Evolutionary conservation across 53 echinoderm and acorn worm species (phyloP).

Genomic region (Antedon mediterranea): DNA sequence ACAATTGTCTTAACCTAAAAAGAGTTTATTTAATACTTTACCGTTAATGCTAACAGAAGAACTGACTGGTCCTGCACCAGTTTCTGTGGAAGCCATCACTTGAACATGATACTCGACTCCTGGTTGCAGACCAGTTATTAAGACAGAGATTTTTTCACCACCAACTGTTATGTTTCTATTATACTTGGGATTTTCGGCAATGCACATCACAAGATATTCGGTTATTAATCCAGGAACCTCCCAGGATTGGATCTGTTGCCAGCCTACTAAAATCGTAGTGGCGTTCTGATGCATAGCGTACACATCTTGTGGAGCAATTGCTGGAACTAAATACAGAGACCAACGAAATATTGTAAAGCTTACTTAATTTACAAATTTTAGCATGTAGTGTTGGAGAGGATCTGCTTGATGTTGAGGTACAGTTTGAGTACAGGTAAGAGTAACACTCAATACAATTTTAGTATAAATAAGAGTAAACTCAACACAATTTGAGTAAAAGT

Average conservation of each 20-base stretch:
- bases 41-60: constrained; percentile 12
- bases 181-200: neutral
- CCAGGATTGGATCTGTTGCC: constrained; percentile 41
- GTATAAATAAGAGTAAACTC: too few relatives aligned
- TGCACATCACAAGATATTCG: constrained; percentile 39
- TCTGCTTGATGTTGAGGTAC: too few relatives aligned
- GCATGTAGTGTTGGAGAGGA: too few relatives aligned
- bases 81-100: constrained; percentile 64
- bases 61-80: constrained; percentile 59
- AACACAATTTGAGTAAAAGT: too few relatives aligned
- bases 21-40: too few relatives aligned
- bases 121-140: constrained; percentile 31
- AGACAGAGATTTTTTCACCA: constrained; percentile 19
- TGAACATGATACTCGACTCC: constrained; percentile 45
- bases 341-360: too few relatives aligned
- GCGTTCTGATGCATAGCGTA: constrained; percentile 51
- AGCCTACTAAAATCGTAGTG: constrained; percentile 40
- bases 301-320: constrained; percentile 48
- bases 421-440: too few relatives aligned
- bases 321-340: constrained; percentile 49
- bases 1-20: too few relatives aligned
- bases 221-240: constrained; percentile 43
- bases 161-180: constrained; percentile 32
- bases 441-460: too few relatives aligned
- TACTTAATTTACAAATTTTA: too few relatives aligned